Conservation (phyloP, 2,113 vertebrate species). For the Grantiella picta region DNA sequence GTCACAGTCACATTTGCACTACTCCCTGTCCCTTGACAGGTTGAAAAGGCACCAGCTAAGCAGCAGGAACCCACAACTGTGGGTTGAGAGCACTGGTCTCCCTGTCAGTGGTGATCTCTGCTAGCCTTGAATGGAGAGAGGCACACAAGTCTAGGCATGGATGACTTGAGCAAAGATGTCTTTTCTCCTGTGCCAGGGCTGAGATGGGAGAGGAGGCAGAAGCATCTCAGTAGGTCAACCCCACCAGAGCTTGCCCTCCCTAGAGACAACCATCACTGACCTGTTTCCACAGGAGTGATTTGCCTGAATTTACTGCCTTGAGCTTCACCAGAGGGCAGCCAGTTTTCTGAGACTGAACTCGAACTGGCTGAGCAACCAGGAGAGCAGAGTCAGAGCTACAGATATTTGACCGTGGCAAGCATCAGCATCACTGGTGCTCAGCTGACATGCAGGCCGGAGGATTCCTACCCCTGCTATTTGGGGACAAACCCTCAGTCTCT, state of each 20-base stretch:
- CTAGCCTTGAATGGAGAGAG: not conserved
- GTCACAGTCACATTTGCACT: not conserved
- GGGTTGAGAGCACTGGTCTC: not conserved
- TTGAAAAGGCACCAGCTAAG: not conserved
- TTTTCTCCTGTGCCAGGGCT: not conserved
- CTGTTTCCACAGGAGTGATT: not conserved
- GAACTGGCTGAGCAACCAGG: not conserved
- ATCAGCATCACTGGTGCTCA: not conserved
- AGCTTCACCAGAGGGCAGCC: not conserved
- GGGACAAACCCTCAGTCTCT: not conserved
- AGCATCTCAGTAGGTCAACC: not conserved
- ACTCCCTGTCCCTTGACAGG: not conserved
- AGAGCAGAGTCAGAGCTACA: not conserved
- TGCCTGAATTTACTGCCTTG: not conserved
- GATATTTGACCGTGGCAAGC: not conserved
- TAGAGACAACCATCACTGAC: not conserved
- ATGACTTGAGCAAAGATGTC: not conserved
- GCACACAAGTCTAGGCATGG: not conserved
- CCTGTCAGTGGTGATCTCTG: not conserved
- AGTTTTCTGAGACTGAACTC: not conserved
- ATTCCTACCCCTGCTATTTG: not conserved
- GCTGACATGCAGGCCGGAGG: not conserved
- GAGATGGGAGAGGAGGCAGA: not conserved
- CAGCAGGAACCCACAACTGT: not conserved
- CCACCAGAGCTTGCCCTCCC: not conserved